Evolutionary conservation across 2,797 vertebrate species (phyloP), one percentile per base, ranked within the genome.

Genomic region (Oreonectes daqikongensis): DNA sequence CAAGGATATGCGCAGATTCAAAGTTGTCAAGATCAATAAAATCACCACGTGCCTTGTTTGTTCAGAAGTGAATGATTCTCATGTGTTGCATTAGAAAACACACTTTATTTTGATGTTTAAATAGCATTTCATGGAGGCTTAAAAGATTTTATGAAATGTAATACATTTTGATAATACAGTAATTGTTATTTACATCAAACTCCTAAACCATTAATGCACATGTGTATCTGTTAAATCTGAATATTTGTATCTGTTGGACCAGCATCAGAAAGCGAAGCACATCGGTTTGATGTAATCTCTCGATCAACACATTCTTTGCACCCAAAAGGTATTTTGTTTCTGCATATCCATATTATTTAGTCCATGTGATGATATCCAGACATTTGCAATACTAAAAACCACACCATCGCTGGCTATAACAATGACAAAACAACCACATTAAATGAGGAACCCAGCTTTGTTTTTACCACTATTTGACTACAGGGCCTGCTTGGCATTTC

Each of bases 241-340:
- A 50, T 14, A 42, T 14, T 1, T 42, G 44, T 18, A 18, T 46
- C 5, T 17, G 44, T 18, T 18, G 44, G 5, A 46, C 50, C 32
- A 59, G 57, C 66, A 66, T 18, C 15, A 24, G 17, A 42, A 59
- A 79, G 44, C 20, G 6, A 66, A 80, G 57, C 32, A 71, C 74
- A 80, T 82, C 66, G 77, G 78, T 78, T 80, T 53, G 42, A 63
- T 68, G 22, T 75, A 66, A 77, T n/a, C 59, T 42, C 30, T 74
- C 24, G 22, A 20, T 74, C 59, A 79, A 42, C 35, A 65, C 68
- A 65, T 65, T 77, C 70, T 38, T 20, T 9, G 35, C 24, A 9
- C 22, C 60, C 12, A 50, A 48, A 28, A 1, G 26, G 9, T 2
- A 3, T 18, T 4, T 50, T 42, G 28, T 55, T 26, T 35, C 28